Evolutionary conservation across 2,888 invertebrate species (phyloP), one percentile per base, ranked within the genome.

Genomic region (Beris morrisii): DNA sequence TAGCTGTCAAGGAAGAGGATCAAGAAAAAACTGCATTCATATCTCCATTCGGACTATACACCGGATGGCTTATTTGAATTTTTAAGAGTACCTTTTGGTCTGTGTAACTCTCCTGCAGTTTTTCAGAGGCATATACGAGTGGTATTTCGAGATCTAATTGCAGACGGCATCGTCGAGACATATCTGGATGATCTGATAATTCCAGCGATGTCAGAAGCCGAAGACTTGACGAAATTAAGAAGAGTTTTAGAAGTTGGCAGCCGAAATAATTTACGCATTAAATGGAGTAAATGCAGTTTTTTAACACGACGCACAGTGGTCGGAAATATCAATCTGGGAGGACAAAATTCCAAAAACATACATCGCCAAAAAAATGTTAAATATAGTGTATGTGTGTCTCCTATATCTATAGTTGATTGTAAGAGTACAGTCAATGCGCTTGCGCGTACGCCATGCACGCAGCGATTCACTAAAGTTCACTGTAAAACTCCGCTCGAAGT

Each of bases 41-140:
- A 13, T 67, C 53, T 50, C 48, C 50, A 22, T 22, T 22, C 22
- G 22, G 22, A 3, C 22, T 22, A n/a, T 0, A 78, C 76, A 13
- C 76, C 72, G 15, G 71, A 71, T 68, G 78, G 78, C 2, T 78
- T 76, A 48, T 80, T 69, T 69, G 77, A 81, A 69, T 80, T 79
- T 68, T 48, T 73, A 5, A 73, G 70, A 67, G 73, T 73, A 57
- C 78, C 79, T 0, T 81, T 79, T 72, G 79, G 78, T 5, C 61
- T 78, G 4, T 76, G 75, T 46, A 77, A 75, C 28, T 73, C 73
- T 5, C 79, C 79, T 6, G 70, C 73, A 12, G 73, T 74, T 30
- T 78, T 79, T 56, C 75, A 71, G 31, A 63, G 77, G 31, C 55
- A 30, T 11, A 48, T 70, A 4, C 44, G 28, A 11, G 55, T 22